phyloP scores from a whole-genome alignment of 2,888 invertebrate genomes.

The Scaeva pyrastri region DNA sequence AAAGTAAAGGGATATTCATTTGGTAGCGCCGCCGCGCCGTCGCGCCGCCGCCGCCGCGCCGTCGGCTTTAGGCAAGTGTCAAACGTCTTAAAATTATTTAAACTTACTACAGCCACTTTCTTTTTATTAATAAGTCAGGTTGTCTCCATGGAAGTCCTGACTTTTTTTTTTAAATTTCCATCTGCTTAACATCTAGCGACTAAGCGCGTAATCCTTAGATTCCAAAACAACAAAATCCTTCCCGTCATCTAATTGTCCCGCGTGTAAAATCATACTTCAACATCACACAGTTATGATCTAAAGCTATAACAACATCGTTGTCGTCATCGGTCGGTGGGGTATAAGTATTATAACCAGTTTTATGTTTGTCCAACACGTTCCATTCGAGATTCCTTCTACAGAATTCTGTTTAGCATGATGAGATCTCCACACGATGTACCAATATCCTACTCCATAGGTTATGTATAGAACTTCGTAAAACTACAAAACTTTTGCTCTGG shows the following conservation, averaged over 20 bases:
- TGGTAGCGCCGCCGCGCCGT: too few relatives aligned
- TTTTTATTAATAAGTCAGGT: constrained; percentile 50
- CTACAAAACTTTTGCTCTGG: constrained; percentile 45
- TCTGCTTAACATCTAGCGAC: constrained; percentile 65
- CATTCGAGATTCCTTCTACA: constrained; percentile 65
- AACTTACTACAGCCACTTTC: too few relatives aligned
- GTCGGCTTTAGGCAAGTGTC: too few relatives aligned
- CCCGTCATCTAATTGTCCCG: constrained; percentile 58
- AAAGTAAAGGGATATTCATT: too few relatives aligned
- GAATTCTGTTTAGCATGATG: constrained; percentile 4
- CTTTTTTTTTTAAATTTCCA: constrained; percentile 72
- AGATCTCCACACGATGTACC: not conserved
- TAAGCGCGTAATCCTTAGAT: constrained; percentile 72
- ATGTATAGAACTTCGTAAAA: constrained; percentile 53
- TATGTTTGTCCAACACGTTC: constrained; percentile 54
- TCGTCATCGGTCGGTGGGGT: too few relatives aligned
- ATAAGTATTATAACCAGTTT: not conserved
- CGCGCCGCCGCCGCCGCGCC: too few relatives aligned
- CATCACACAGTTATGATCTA: constrained; percentile 9
- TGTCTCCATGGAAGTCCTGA: constrained; percentile 60
- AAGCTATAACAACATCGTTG: not conserved
- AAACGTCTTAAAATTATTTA: too few relatives aligned
- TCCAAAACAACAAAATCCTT: constrained; percentile 58
- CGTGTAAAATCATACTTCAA: constrained; percentile 71
- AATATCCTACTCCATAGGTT: not conserved